These are phyloP conservation scores for Malacoraja senta DNA, from an alignment of 2,797 vertebrate genomes.

Conservation along the genomic window DNA sequence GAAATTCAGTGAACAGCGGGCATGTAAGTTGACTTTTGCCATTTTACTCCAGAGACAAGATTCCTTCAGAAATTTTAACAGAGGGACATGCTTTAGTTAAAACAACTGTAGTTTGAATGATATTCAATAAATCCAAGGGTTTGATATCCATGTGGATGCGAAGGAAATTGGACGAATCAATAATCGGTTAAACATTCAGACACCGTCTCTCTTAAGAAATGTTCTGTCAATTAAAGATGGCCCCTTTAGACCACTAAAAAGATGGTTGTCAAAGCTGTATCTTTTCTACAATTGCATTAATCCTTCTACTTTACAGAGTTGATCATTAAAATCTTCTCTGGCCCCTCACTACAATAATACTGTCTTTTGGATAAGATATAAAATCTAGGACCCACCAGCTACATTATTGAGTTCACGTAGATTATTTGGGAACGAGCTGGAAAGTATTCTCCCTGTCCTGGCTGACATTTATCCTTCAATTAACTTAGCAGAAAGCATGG, in stretches of 20 bases:
- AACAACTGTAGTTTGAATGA: not conserved
- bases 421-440: not conserved
- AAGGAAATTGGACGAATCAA: not conserved
- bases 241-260: not conserved
- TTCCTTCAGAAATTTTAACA: not conserved
- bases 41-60: not conserved
- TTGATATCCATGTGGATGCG: not conserved
- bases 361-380: not conserved
- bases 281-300: not conserved
- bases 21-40: not conserved
- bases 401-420: too few relatives aligned
- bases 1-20: not conserved
- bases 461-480: not conserved
- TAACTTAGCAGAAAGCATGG: not conserved
- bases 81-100: not conserved
- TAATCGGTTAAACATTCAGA: not conserved
- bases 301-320: not conserved
- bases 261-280: not conserved
- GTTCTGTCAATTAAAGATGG: not conserved
- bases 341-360: not conserved
- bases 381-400: not conserved
- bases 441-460: not conserved
- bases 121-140: not conserved
- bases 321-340: not conserved
- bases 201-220: not conserved